Evolutionary conservation across 2,797 vertebrate species (phyloP), one percentile per base, ranked within the genome.

Genomic region (Agapornis canus): DNA sequence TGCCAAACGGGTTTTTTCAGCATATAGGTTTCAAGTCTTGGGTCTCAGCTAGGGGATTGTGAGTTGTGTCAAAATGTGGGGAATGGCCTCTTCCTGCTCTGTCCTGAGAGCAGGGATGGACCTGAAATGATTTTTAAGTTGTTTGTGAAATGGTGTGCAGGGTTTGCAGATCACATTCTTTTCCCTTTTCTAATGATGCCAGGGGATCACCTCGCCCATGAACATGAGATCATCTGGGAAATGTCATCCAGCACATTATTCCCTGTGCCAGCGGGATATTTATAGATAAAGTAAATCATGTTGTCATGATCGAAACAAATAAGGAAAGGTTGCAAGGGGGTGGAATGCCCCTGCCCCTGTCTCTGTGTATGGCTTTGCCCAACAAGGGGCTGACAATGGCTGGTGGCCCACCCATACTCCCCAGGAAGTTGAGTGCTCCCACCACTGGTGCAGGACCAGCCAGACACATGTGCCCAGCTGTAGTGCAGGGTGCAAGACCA

Each of bases 201-300:
- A 79, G 37, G 27, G 56, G 42, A 87, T 76, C 2, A 45, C 54
- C 76, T 91, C 12, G 0, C 75, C 71, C 81, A 16, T 26, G 51
- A 94, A 61, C 35, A 22, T 13, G 48, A 91, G 60, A 70, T 64
- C 35, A 15, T 83, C 82, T 95, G 80, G 82, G 92, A 95, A 94
- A 94, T 57, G 82, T 88, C 57, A 81, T 35, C 72, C 18, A 4
- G 45, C 2, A 1, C 6, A 2, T 83, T 88, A 73, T 78, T 80
- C 32, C 26, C 45, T 23, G n/a, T 83, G 80, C 80, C 59, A 83
- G 45, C 73, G 21, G 61, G 80, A 27, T 94, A 94, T 95, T 87
- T 94, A 88, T 81, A 94, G 90, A 60, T n/a, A 60, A 82, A 90
- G 26, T 86, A 83, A 95, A 91, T 75, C 40, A 92, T 31, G 15